Percentiles rank a stretch among this genome's conserved stretches.
These are phyloP conservation scores for Mixornis gularis DNA, from an alignment of 2,113 vertebrate genomes.

Conservation along the genomic window DNA sequence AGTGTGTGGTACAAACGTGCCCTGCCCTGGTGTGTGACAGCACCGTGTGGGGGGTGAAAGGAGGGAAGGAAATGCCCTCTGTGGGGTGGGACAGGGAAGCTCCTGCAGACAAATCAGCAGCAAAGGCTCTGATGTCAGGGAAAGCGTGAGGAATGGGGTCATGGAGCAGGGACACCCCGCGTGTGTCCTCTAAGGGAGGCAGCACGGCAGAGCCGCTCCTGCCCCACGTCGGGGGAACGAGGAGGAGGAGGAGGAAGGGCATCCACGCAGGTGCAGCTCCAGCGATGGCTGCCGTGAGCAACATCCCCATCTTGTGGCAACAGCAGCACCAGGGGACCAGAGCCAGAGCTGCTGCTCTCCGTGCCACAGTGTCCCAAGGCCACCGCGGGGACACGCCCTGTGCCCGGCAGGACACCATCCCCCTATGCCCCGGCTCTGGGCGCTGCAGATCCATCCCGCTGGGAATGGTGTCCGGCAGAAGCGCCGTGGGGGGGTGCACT, in stretches of 20 bases:
- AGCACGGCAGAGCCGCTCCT: rapidly evolving
- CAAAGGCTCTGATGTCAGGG: neutral
- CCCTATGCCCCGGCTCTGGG: rapidly evolving
- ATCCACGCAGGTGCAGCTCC: neutral
- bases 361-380: rapidly evolving
- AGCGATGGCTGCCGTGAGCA: neutral
- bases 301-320: constrained; percentile 37
- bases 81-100: neutral
- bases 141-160: neutral
- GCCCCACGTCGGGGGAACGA: rapidly evolving
- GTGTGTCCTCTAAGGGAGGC: neutral
- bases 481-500: rapidly evolving
- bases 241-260: neutral
- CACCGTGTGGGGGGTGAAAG: neutral
- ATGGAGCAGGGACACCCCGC: neutral
- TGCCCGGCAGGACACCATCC: neutral
- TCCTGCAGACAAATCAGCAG: neutral
- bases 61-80: neutral
- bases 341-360: rapidly evolving
- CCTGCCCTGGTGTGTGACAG: neutral
- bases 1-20: neutral
- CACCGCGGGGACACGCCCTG: rapidly evolving
- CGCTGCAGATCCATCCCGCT: rapidly evolving
- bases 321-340: neutral
- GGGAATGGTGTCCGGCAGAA: neutral